Base-by-base conservation (phyloP, 2,113 vertebrate genomes). In the Pao palembangensis region DNA sequence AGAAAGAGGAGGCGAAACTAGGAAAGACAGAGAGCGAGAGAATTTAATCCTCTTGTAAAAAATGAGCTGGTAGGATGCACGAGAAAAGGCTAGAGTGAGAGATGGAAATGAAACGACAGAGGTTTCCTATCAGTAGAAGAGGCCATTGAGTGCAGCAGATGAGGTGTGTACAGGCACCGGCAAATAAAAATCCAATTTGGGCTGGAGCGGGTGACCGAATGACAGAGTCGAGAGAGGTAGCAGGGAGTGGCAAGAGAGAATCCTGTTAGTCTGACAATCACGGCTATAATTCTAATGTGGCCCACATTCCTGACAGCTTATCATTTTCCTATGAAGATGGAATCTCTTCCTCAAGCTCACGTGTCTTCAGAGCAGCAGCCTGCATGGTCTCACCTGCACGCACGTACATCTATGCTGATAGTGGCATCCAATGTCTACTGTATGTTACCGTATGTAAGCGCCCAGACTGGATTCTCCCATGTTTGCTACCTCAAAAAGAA, bases 1-100 rank as follows among this genome's bases (percentile, higher is more conserved):
- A 87, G 81, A 63, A 87, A 80, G 79, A 78, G 74, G 61, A 79
- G 70, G 74, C 72, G 70, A 58, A 53, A 50, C 71, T 69, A 68
- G 67, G 68, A 73, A 69, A 75, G 64, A 83, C 49, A 76, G 59
- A 70, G 73, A 81, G 57, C 53, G 73, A 81, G 72, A 77, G 79
- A 88, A 87, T 90, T 85, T 90, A 91, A 91, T 92, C 89, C 88
- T 89, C 87, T 89, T 86, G 88, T 89, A 87, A 84, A 81, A 80
- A 86, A 88, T 73, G 71, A 81, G 79, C 69, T 81, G 84, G 88
- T 79, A 81, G 81, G 80, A 88, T 85, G 82, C 78, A 80, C 19
- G n/a, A 66, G 65, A 67, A 64, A 70, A 70, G 67, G 68, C 47
- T 15, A 78, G 71, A 73, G 65, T 28, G 23, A 67, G 57, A 64